Evolutionary conservation across 2,113 vertebrate species (phyloP).

Genomic region (Pao palembangensis): DNA sequence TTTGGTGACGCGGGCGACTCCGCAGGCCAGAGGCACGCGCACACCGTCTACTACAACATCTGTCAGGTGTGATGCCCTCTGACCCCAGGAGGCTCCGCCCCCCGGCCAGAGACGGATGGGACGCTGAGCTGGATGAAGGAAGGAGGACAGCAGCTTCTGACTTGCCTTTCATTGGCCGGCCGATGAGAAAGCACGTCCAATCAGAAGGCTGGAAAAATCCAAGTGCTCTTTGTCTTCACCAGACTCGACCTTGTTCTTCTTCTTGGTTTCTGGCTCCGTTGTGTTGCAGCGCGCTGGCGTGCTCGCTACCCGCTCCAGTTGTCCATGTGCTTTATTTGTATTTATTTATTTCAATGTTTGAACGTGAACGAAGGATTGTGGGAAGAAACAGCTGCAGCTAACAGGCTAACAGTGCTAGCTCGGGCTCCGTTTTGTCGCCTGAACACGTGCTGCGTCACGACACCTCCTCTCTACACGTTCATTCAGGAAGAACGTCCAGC

Average conservation of each 20-base stretch:
- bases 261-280: neutral
- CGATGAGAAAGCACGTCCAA: constrained; percentile 3
- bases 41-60: constrained; percentile 80
- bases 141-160: neutral
- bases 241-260: constrained; percentile 19
- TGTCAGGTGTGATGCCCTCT: constrained; percentile 74
- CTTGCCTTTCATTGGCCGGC: neutral
- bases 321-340: constrained; percentile 45
- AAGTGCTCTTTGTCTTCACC: constrained; percentile 53
- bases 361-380: constrained; percentile 6
- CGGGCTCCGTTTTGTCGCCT: neutral
- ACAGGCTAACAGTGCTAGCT: neutral
- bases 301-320: constrained; percentile 48
- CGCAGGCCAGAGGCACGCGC: constrained; percentile 47
- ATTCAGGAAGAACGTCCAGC: neutral
- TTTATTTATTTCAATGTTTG: neutral
- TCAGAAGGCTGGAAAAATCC: constrained; percentile 8
- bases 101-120: no score
- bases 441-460: no score
- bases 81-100: neutral
- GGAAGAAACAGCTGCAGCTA: constrained; percentile 10
- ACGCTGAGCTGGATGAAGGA: neutral
- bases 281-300: constrained; percentile 54
- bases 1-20: constrained; percentile 66
- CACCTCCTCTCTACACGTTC: neutral